These are phyloP conservation scores for Argentina silus DNA, from an alignment of 2,797 vertebrate species.

Conservation along the genomic window DNA sequence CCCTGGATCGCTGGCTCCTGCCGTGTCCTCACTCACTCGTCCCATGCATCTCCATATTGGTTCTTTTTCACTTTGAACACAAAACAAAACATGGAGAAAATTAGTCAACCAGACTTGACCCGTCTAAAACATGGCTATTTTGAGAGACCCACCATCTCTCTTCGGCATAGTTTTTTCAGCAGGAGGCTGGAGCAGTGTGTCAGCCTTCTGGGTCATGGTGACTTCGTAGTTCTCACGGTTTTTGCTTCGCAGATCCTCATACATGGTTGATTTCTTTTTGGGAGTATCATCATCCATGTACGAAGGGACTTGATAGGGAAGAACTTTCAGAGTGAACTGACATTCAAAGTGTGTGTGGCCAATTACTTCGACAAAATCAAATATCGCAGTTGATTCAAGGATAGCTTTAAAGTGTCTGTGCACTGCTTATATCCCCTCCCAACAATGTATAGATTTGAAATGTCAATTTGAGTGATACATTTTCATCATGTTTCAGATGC, in stretches of 20 bases:
- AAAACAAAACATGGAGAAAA: constrained; percentile 8
- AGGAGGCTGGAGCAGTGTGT: constrained; percentile 68
- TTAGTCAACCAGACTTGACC: background rate
- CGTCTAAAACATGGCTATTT: background rate
- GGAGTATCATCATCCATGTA: constrained; percentile 47
- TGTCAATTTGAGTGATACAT: too few relatives aligned
- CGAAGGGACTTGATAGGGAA: background rate
- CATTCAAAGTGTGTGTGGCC: background rate
- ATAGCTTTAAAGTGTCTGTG: background rate
- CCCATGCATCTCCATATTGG: constrained; percentile 86
- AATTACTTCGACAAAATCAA: background rate
- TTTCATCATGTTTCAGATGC: too few relatives aligned
- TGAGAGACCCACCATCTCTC: constrained; percentile 73
- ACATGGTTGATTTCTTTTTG: constrained; percentile 77
- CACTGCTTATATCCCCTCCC: too few relatives aligned
- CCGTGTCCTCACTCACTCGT: constrained; percentile 72
- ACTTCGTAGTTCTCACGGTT: constrained; percentile 80
- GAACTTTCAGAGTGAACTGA: background rate
- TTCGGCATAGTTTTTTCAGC: constrained; percentile 66
- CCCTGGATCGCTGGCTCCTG: background rate
- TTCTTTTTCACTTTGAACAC: constrained; percentile 81
- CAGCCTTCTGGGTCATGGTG: constrained; percentile 73
- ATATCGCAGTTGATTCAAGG: background rate
- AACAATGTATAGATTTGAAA: too few relatives aligned
- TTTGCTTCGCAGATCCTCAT: constrained; percentile 83